Percentiles rank a stretch among this genome's conserved stretches.
Evolutionary conservation across 2,888 invertebrate species (phyloP).

Genomic region (Yponomeuta malinellus): DNA sequence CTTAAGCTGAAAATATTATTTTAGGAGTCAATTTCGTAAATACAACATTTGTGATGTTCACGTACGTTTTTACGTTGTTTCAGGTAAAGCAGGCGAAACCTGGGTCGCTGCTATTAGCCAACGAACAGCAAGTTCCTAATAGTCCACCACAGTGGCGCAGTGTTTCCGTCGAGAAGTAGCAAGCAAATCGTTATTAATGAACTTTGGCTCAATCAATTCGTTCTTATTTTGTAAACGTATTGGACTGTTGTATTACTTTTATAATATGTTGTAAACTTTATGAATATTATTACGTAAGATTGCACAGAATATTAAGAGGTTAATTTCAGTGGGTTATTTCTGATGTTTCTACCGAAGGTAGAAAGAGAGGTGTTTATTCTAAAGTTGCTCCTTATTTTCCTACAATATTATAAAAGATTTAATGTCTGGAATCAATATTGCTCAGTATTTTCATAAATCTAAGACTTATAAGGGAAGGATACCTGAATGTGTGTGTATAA

Average conservation of each 20-base stretch:
- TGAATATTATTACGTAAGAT: constrained; percentile 22
- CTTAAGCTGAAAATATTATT: no score
- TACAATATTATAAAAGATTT: constrained; percentile 39
- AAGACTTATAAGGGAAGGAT: constrained; percentile 31
- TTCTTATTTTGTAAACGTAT: constrained; percentile 7
- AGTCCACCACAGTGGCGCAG: constrained; percentile 55
- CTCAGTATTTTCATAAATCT: constrained; percentile 73
- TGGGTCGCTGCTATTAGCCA: constrained; percentile 50
- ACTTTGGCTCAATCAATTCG: constrained; percentile 32
- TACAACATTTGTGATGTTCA: background rate
- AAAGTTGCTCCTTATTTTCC: constrained; percentile 32
- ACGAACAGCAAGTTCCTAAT: constrained; percentile 39
- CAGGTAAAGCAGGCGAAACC: constrained; percentile 66
- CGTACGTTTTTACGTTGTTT: constrained; percentile 41
- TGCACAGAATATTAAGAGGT: constrained; percentile 53
- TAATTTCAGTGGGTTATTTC: background rate
- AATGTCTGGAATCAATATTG: constrained; percentile 64
- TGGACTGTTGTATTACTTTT: constrained; percentile 7
- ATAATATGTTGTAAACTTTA: constrained; percentile 14
- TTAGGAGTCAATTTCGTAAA: background rate
- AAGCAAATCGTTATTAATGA: constrained; percentile 19
- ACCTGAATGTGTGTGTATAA: background rate
- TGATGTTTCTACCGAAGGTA: constrained; percentile 36
- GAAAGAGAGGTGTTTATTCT: constrained; percentile 29
- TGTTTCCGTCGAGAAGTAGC: constrained; percentile 36